Evolutionary conservation across 2,888 invertebrate species (phyloP).

Genomic region (Rhynchonema sp.): DNA sequence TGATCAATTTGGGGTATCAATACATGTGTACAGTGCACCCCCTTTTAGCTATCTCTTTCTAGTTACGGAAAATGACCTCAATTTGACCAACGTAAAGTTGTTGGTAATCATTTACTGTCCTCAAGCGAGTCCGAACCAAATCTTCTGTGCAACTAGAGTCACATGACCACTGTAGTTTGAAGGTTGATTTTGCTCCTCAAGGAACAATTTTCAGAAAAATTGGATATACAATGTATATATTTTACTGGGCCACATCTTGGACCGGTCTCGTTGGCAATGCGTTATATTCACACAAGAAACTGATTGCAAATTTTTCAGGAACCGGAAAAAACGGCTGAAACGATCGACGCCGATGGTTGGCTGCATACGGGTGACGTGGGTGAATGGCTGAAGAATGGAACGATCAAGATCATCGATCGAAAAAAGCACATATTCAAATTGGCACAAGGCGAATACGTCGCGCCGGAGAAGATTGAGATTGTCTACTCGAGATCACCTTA

Average conservation of each 20-base stretch:
- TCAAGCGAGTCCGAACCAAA: no score
- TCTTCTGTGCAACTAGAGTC: no score
- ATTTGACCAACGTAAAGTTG: no score
- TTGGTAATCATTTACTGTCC: no score
- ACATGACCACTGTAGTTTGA: no score
- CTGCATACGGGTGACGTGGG: slow-evolving; percentile 69
- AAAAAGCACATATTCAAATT: slow-evolving; percentile 96
- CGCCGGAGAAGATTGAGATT: slow-evolving; percentile 85
- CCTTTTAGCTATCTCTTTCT: not conserved
- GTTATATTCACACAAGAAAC: slow-evolving; percentile 45
- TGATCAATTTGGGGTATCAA: no score
- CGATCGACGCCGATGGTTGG: slow-evolving; percentile 65
- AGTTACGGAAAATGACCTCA: no score
- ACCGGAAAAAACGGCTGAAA: slow-evolving; percentile 67
- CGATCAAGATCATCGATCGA: slow-evolving; percentile 82
- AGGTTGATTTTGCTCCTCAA: no score
- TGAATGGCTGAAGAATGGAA: slow-evolving; percentile 21
- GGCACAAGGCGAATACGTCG: slow-evolving; percentile 80
- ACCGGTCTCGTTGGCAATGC: not conserved
- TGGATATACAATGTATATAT: not conserved
- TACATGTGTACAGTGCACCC: slow-evolving; percentile 13
- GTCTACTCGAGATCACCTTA: slow-evolving; percentile 73
- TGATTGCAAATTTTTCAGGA: slow-evolving; percentile 59
- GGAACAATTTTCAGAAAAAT: no score
- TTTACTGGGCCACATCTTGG: not conserved